Evolutionary conservation across 1,140 invertebrate genomes (phyloP), one percentile per base, ranked within the genome.

Genomic region (Conus betulinus): DNA sequence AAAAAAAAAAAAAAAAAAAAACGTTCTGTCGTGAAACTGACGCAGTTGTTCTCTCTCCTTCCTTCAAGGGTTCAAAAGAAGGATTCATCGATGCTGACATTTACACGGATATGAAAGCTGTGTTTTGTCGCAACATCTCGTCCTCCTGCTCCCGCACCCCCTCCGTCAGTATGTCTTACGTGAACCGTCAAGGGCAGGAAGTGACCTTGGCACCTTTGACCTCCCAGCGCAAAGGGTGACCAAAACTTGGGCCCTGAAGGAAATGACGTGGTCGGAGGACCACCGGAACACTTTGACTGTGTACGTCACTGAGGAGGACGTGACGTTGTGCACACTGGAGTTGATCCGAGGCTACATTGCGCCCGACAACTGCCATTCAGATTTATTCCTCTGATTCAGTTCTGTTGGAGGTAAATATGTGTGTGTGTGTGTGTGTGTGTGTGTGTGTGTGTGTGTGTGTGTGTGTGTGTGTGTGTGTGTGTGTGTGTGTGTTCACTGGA

Each of bases 221-320:
- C 23, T 51, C 11, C 39, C 39, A 23, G n/a, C n/a, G 25, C 2
- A 11, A 15, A 39, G 25, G 5, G 63, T 76, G 84, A 71, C 60
- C 83, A 85, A 71, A 76, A 23, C n/a, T 25, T 85, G 84, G 84
- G 51, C n/a, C 3, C 39, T 85, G 3, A 63, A 63, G 67, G 84
- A 85, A 74, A 85, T 74, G 84, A 85, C 84, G 84, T 85, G 84
- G 84, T 85, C 84, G 5, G 84, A 74, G 23, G 63, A 85, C n/a
- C 5, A 85, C 27, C 13, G 10, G 25, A 85, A 85, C 51, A n/a
- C 39, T 15, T 20, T 85, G 27, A 67, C 71, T 51, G 51, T 85
- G 23, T 74, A 85, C 84, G 84, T 76, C n/a, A 85, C 63, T 27
- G 39, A 52, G 8, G 51, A 23, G n/a, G 84, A 39, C 0, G n/a